Percentiles rank a stretch among this genome's conserved stretches.
phyloP scores from a whole-genome alignment of 1,140 invertebrate genomes.

The Proales similis region DNA sequence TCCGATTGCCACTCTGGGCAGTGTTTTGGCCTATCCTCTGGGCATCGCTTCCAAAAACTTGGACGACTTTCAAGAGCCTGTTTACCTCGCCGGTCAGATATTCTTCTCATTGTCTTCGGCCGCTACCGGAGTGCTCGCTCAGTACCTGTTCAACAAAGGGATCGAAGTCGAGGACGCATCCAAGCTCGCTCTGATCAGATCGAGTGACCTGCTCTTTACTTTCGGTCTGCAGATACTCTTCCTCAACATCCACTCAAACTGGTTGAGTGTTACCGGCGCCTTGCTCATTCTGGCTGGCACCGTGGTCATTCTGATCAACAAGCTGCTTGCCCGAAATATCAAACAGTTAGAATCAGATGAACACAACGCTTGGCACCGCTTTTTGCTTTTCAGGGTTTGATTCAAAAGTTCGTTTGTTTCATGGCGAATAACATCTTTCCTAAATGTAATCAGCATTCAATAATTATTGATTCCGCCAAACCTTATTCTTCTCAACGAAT shows the following conservation, averaged over 20 bases:
- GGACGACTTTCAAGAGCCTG: background rate
- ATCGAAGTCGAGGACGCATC: conserved; percentile 29
- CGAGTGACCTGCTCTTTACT: conserved; percentile 17
- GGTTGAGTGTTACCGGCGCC: conserved; percentile 25
- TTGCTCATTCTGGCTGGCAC: conserved; percentile 6
- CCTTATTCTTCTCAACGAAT: no score
- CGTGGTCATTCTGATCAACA: conserved; percentile 6
- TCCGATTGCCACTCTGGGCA: background rate
- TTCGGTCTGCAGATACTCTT: conserved; percentile 14
- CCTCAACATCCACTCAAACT: conserved; percentile 20
- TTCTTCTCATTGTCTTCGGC: conserved; percentile 32
- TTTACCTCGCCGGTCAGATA: background rate
- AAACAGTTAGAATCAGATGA: no score
- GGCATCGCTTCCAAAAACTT: conserved; percentile 1
- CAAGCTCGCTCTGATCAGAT: conserved; percentile 5
- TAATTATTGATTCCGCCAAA: no score
- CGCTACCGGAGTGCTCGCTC: conserved; percentile 5
- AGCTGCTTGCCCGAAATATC: no score
- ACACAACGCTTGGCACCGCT: no score
- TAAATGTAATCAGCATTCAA: no score
- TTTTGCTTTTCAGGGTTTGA: no score
- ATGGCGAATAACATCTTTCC: no score
- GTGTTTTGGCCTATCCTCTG: background rate
- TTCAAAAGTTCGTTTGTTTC: no score
- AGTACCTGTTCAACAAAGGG: conserved; percentile 8